Conservation (phyloP, 2,888 invertebrate genomes). For the Tipula vernalis region DNA sequence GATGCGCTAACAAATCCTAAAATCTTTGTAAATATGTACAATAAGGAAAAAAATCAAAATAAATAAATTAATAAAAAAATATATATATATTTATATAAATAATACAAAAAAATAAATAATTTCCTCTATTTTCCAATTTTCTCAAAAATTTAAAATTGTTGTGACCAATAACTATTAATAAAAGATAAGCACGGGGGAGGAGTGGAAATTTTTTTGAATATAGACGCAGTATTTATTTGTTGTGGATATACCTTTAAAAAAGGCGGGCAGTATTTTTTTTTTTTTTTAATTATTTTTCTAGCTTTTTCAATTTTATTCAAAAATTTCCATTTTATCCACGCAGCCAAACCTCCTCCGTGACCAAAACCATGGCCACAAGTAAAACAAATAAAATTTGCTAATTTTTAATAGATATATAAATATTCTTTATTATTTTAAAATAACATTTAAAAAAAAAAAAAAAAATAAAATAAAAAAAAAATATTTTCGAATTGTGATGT, state of each 20-base stretch:
- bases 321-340: neutral
- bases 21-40: neutral
- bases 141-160: neutral
- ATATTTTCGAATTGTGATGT: slow-evolving; percentile 9
- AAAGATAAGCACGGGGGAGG: neutral
- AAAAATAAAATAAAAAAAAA: neutral
- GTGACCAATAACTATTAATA: neutral
- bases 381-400: neutral
- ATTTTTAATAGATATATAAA: neutral
- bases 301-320: neutral
- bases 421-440: neutral
- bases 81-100: neutral
- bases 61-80: neutral
- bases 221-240: neutral
- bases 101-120: neutral
- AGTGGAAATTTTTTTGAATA: neutral
- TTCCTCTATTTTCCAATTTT: neutral
- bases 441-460: neutral
- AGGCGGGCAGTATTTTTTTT: neutral
- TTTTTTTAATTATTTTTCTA: neutral
- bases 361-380: neutral
- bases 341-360: neutral
- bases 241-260: neutral
- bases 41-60: neutral
- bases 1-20: neutral